Percentiles rank a stretch among this genome's conserved stretches.
phyloP scores from a whole-genome alignment of 2,888 invertebrate genomes.

The Baccha elongata region DNA sequence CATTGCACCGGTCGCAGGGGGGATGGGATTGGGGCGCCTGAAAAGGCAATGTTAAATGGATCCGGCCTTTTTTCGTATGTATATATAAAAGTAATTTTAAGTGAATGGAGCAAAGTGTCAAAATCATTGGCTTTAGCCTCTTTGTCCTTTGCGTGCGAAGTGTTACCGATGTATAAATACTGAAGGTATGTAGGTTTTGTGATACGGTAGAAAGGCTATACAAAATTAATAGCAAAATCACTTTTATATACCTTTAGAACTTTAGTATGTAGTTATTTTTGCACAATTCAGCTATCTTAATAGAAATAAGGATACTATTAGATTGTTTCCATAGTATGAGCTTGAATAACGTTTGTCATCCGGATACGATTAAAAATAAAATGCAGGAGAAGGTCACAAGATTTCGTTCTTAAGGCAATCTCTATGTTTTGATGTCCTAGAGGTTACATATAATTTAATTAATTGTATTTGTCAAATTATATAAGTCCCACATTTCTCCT shows the following conservation, averaged over 20 bases:
- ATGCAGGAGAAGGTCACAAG: too few relatives aligned
- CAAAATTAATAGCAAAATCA: slow-evolving; percentile 7
- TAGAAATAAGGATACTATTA: slow-evolving; percentile 17
- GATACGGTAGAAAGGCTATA: too few relatives aligned
- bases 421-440: too few relatives aligned
- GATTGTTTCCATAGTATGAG: too few relatives aligned
- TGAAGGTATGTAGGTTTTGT: too few relatives aligned
- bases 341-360: slow-evolving; percentile 1
- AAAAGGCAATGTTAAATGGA: slow-evolving; percentile 52
- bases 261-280: slow-evolving; percentile 8
- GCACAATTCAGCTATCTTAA: slow-evolving; percentile 18
- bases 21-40: slow-evolving; percentile 9
- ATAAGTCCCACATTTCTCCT: too few relatives aligned
- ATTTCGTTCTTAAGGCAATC: too few relatives aligned
- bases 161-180: too few relatives aligned
- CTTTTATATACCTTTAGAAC: too few relatives aligned
- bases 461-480: too few relatives aligned
- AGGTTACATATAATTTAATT: too few relatives aligned
- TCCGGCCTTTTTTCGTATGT: slow-evolving; percentile 40
- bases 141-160: slow-evolving; percentile 47
- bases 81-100: slow-evolving; percentile 59
- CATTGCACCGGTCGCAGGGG: slow-evolving; percentile 12
- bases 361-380: background rate
- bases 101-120: slow-evolving; percentile 71
- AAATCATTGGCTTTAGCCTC: slow-evolving; percentile 70